Evolutionary conservation across 1,140 invertebrate species (phyloP), one percentile per base, ranked within the genome.

Genomic region (Drosophila ohnishii): DNA sequence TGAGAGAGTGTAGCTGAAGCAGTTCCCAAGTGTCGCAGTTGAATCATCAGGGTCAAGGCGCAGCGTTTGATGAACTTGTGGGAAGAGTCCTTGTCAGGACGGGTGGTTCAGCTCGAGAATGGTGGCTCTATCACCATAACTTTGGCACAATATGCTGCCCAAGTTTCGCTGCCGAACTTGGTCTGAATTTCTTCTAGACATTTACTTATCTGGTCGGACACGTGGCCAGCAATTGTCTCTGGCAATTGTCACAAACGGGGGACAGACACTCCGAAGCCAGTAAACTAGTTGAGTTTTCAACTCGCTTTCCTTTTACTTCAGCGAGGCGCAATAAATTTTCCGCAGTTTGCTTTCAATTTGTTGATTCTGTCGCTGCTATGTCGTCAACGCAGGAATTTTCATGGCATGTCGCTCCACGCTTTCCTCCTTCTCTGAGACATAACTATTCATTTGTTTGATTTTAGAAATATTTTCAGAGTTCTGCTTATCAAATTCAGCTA

Each of bases 191-290:
- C 50, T 39, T 40, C 8, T 32, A 51, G 35, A 34, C 59, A 72
- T 45, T 72, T 61, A 80, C 80, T 74, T 75, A 75, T 72, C 64
- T 60, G 55, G 66, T 66, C 47, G 69, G 62, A 86, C 78, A 86
- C 82, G 82, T 86, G 82, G 76, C 69, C 64, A 63, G 64, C 57
- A 55, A 83, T 79, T 79, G 78, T 67, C 72, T 81, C 73, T 74
- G 58, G 78, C 75, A 45, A 78, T 76, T 78, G 69, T 73, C 75
- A 47, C 69, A 74, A 82, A 32, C 37, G 53, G 61, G 13, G 19
- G 3, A 47, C 57, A 50, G 35, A 45, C 57, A 50, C 50, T 60
- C 14, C 47, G 57, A 55, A 34, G 60, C 28, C 53, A 53, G 50
- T 11, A 57, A 77, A 63, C 74, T 73, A 51, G 58, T 67, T 63